Percentiles rank a stretch among this genome's conserved stretches.
Evolutionary conservation across 2,797 vertebrate species (phyloP).

Genomic region (Apogon talboti): DNA sequence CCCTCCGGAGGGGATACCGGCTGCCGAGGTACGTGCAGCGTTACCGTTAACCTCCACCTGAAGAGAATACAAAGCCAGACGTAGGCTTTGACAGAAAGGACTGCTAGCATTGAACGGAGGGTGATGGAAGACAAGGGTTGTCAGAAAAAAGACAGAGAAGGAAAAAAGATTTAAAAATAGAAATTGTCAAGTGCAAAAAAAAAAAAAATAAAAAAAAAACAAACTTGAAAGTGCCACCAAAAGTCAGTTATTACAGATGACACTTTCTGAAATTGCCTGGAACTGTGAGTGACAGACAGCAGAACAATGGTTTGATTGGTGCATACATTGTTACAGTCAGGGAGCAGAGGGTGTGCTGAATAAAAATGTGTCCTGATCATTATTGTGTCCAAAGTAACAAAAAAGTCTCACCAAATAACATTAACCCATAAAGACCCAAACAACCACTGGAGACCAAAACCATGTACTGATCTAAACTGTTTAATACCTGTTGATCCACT

Average conservation of each 20-base stretch:
- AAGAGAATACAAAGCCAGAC: constrained; percentile 24
- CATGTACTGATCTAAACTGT: too few species aligned
- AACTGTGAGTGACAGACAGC: constrained; percentile 49
- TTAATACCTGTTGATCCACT: too few species aligned
- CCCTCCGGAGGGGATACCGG: constrained; percentile 94
- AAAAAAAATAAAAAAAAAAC: too few species aligned
- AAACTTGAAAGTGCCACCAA: constrained; percentile 31
- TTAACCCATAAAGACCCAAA: too few species aligned
- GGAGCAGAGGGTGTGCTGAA: constrained; percentile 5
- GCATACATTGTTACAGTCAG: constrained; percentile 12
- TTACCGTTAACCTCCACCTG: constrained; percentile 28
- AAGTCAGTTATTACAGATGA: constrained; percentile 36
- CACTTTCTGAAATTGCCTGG: constrained; percentile 34
- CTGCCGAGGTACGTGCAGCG: constrained; percentile 87
- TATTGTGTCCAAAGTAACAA: background rate
- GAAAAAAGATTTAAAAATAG: constrained; percentile 16
- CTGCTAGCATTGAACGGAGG: constrained; percentile 8
- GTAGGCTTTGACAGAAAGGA: constrained; percentile 15
- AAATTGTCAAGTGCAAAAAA: constrained; percentile 39
- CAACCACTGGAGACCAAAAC: too few species aligned
- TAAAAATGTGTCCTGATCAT: constrained; percentile 14
- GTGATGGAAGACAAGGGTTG: constrained; percentile 5
- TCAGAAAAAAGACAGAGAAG: constrained; percentile 28
- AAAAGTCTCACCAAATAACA: too few species aligned
- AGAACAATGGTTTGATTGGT: constrained; percentile 34